Base-by-base conservation (phyloP, 2,888 invertebrate species). In the Panzeria rudis region DNA sequence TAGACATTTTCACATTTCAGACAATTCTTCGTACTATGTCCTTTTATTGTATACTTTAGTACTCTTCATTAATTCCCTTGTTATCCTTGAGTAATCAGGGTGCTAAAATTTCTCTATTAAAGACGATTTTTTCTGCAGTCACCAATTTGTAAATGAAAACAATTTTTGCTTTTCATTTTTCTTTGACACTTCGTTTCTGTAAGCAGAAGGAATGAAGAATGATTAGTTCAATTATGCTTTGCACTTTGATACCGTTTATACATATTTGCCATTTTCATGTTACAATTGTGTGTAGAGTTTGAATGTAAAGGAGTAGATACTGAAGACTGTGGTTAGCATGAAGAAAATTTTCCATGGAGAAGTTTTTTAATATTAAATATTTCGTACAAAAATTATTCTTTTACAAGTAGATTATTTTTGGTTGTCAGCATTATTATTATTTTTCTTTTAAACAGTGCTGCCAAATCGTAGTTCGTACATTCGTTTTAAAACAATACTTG, bases 141-240 rank as follows among this genome's bases (percentile, higher is more conserved):
- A 17, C 59, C 23, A 44, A 64, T 35, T 47, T 56, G 32, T n/a
- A 56, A 72, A 72, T 66, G 35, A 80, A 80, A 80, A 56, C 50
- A 50, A 32, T 72, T 82, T 66, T 68, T 52, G n/a, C n/a, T 61
- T 38, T 69, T 56, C 15, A 11, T 38, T 15, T 38, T 64, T 52
- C 72, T 68, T 47, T 52, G 47, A 41, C 52, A 54, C 13, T 38
- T 62, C 35, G 7, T 61, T 15, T 41, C 35, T 13, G 11, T n/a
- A 3, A 23, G n/a, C 17, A 52, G 7, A 15, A 62, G 23, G 17
- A 62, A 47, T 62, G 25, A 75, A 66, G 29, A 41, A 56, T 78
- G 73, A 77, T 81, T 81, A 81, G 50, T 41, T 54, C 38, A 79
- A 84, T 79, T 79, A 79, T 64, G 62, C 44, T 84, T 38, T 64